Percentiles rank a stretch among this genome's conserved stretches.
Evolutionary conservation across 2,888 invertebrate species (phyloP).

Genomic region (Cryptophagus acutangulus): DNA sequence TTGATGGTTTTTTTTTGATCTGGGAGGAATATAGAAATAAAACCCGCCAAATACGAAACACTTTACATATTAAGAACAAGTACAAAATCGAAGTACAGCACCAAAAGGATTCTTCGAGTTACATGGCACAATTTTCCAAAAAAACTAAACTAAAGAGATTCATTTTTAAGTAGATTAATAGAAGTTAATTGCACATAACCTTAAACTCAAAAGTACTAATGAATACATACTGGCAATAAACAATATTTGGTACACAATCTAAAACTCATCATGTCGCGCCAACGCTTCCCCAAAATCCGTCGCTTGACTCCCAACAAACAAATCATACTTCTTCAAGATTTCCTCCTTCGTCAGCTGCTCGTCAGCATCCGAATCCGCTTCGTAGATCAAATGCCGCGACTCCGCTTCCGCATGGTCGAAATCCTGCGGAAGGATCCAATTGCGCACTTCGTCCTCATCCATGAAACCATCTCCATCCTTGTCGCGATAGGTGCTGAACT

Average conservation of each 20-base stretch:
- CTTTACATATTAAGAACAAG: too few species aligned
- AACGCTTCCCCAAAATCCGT: slow-evolving; percentile 98
- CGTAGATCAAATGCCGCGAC: slow-evolving; percentile 89
- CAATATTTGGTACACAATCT: slow-evolving; percentile 33
- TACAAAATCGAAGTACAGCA: too few species aligned
- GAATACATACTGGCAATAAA: too few species aligned
- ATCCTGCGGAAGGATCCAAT: slow-evolving; percentile 93
- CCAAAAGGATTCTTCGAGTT: too few species aligned
- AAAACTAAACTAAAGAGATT: too few species aligned
- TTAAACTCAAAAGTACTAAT: too few species aligned
- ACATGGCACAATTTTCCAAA: too few species aligned
- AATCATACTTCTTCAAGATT: slow-evolving; percentile 89
- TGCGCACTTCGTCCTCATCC: slow-evolving; percentile 81
- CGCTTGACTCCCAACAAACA: slow-evolving; percentile 97
- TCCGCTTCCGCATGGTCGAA: slow-evolving; percentile 98
- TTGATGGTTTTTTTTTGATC: too few species aligned
- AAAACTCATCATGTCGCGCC: slow-evolving; percentile 93
- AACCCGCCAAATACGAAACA: too few species aligned
- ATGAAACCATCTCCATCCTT: slow-evolving; percentile 86
- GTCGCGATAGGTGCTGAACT: slow-evolving; percentile 79
- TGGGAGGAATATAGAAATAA: too few species aligned
- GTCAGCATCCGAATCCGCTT: slow-evolving; percentile 89
- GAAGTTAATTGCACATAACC: too few species aligned
- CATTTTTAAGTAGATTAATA: too few species aligned
- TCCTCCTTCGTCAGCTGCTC: slow-evolving; percentile 84